Evolutionary conservation across 2,888 invertebrate species (phyloP), one percentile per base, ranked within the genome.

Genomic region (Amphipoea lucens): DNA sequence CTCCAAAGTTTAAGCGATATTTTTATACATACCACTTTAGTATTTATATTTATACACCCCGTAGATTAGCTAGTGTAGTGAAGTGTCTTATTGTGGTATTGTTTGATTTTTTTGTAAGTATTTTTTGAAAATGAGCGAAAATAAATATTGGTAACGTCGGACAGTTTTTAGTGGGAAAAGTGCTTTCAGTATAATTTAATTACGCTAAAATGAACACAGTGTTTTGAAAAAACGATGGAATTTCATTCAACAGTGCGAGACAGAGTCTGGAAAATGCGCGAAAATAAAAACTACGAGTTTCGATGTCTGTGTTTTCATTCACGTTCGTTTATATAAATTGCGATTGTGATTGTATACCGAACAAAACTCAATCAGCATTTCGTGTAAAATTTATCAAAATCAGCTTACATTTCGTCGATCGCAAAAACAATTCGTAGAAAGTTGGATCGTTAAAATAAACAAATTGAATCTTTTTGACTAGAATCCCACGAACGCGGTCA

Each of bases 51-150:
- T 89, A 89, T 88, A 89, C 90, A 89, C 85, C 88, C 88, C 84
- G 89, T 89, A 89, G 90, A 40, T 72, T 88, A 88, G 76, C 63
- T 88, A 88, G 89, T 87, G 89, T 88, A 88, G 89, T 89, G 84
- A 88, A 87, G 88, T 88, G 89, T 88, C 88, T 88, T 88, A 89
- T 84, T 82, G 89, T 89, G 88, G 89, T 89, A 84, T 88, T 84
- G 84, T 87, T 89, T 88, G 84, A 83, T 87, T 87, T 84, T 79
- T 78, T 81, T 70, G 88, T 88, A 82, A 89, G 88, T 87, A 81
- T 77, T 73, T 45, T 36, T 40, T 5, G 1, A 62, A 45, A 54
- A 42, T 72, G 73, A 65, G 40, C 14, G n/a, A 45, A 48, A 63
- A 36, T 20, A 40, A 69, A 74, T 57, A 11, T 20, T 42, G 9